Conservation (phyloP, 2,888 invertebrate genomes). For the Argyresthia goedartella region DNA sequence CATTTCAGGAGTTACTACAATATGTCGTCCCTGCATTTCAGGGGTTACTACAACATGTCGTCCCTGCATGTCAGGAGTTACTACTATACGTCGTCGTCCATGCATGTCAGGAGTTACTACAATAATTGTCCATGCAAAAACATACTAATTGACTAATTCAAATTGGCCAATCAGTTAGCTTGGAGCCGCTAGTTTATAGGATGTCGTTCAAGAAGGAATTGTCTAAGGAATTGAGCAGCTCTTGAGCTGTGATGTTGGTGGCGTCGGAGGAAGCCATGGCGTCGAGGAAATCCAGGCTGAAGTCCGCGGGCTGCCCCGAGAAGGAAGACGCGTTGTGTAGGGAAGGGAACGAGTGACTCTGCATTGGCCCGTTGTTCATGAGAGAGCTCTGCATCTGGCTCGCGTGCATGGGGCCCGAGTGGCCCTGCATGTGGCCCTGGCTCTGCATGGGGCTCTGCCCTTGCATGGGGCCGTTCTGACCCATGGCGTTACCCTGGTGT, state of each 20-base stretch:
- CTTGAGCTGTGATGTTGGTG: constrained; percentile 83
- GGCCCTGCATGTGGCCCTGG: constrained; percentile 24
- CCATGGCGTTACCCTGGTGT: constrained; percentile 23
- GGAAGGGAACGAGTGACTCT: constrained; percentile 43
- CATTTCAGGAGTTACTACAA: too few species aligned
- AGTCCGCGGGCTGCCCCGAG: constrained; percentile 70
- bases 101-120: too few species aligned
- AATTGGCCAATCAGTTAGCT: constrained; percentile 18
- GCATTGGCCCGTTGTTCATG: too few species aligned
- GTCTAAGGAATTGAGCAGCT: constrained; percentile 86
- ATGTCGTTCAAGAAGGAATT: constrained; percentile 79
- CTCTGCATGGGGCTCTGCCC: constrained; percentile 13
- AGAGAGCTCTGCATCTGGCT: constrained; percentile 18
- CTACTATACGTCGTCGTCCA: too few species aligned
- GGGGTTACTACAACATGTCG: too few species aligned
- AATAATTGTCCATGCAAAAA: constrained; percentile 29
- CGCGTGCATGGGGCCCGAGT: not conserved
- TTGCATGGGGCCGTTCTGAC: constrained; percentile 9
- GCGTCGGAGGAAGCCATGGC: constrained; percentile 83
- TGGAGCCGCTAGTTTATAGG: constrained; percentile 35
- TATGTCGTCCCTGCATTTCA: too few species aligned
- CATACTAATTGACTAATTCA: too few species aligned
- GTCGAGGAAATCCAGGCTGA: constrained; percentile 89
- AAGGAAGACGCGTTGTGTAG: constrained; percentile 54
- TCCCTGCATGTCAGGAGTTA: too few species aligned